These are phyloP conservation scores for Otus scops DNA, from an alignment of 2,797 vertebrate species.

Conservation along the genomic window DNA sequence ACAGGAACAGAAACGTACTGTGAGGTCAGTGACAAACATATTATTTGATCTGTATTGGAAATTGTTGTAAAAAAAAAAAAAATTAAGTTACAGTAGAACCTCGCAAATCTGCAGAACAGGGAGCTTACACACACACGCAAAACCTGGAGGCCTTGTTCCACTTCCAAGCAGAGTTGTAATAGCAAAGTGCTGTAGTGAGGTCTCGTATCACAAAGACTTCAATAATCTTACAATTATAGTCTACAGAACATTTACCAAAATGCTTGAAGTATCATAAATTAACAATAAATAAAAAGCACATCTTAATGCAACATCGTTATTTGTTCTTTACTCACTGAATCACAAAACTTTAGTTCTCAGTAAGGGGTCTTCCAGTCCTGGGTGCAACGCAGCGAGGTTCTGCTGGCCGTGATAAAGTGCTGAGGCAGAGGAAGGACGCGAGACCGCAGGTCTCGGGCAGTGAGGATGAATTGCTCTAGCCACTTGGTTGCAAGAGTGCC, in stretches of 20 bases:
- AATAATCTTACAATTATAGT: not conserved
- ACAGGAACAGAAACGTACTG: slow-evolving; percentile 52
- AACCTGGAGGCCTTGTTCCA: slow-evolving; percentile 35
- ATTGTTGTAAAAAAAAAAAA: slow-evolving; percentile 29
- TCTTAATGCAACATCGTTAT: not conserved
- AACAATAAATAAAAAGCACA: slow-evolving; percentile 65
- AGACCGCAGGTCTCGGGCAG: slow-evolving; percentile 45
- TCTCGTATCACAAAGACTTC: slow-evolving; percentile 54
- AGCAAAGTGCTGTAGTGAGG: slow-evolving; percentile 68
- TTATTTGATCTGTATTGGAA: slow-evolving; percentile 61
- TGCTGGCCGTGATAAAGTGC: slow-evolving; percentile 78
- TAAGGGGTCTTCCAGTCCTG: slow-evolving; percentile 46
- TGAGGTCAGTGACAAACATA: slow-evolving; percentile 68
- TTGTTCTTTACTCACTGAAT: slow-evolving; percentile 26
- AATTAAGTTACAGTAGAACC: slow-evolving; percentile 56
- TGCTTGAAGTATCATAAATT: slow-evolving; percentile 64
- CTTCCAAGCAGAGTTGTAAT: slow-evolving; percentile 53
- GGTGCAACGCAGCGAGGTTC: slow-evolving; percentile 56
- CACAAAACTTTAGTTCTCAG: not conserved
- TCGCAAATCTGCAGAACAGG: slow-evolving; percentile 51
- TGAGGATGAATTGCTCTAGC: slow-evolving; percentile 55
- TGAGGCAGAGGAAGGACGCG: slow-evolving; percentile 64
- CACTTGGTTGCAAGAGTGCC: slow-evolving; percentile 35
- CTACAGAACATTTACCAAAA: slow-evolving; percentile 59
- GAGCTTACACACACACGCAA: slow-evolving; percentile 49